Base-by-base conservation (phyloP, 1,140 invertebrate species). In the Drosophila ogumai region DNA sequence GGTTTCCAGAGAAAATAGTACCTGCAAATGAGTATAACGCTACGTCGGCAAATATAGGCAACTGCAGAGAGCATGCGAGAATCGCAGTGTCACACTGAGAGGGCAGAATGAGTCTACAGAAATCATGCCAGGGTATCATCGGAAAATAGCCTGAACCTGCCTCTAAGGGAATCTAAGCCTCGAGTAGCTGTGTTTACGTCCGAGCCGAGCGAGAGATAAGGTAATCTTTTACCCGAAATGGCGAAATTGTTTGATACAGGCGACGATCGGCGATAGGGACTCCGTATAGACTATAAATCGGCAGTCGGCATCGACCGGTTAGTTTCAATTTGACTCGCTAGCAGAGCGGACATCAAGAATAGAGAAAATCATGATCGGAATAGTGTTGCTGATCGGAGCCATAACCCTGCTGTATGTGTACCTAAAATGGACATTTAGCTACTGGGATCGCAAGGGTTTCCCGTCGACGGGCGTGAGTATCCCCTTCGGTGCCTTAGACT, bases 381-480 rank as follows among this genome's bases (percentile, higher is more conserved):
- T 81, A 59, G 32, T 75, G 13, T 41, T 81, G 7, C 38, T 85
- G 8, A 15, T 85, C 19, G 40, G 44, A 3, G 69, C 47, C 15
- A 64, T 61, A 3, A 59, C 74, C 1, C 63, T 92, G 22, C 46
- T 86, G 0, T 74, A 91, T 49, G 56, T 76, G 10, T 92, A 79
- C 32, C 56, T 91, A 0, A 90, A 79, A 38, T 79, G 87, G 72
- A 75, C 36, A 10, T 92, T 86, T 19, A 82, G 59, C 10, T 86
- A 67, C 63, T 93, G 92, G 92, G 71, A 88, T 15, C 82, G 92
- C 3, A 60, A 82, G 36, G 90, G 90, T n/a, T 86, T 92, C 13
- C 80, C 82, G 1, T 68, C 71, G 0, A 10, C 32, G 2, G 52
- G 36, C 2, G 58, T 60, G 4, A 57, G 15, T 7, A 87, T 93